Base-by-base conservation (phyloP, 2,888 invertebrate genomes). In the Synergus umbraculus region DNA sequence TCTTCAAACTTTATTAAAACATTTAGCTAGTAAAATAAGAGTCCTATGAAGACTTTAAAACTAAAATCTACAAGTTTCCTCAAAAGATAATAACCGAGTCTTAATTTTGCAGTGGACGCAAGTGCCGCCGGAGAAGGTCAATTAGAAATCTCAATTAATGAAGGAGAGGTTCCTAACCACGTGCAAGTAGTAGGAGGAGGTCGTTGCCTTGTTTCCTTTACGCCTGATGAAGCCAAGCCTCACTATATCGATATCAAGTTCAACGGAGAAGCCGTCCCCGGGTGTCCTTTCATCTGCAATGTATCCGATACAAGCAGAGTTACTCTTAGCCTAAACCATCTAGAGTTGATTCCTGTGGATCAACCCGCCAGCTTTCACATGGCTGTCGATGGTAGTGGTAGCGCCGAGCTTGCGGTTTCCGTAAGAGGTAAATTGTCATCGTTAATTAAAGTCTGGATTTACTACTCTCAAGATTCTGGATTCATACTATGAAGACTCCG, bases 121-220 rank as follows among this genome's bases (percentile, higher is more conserved):
- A 98, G 97, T 91, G 97, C 98, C 90, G 99, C 99, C 77, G 99
- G 99, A 63, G 99, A 99, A 94, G 99, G 99, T 76, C 99, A 99
- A 93, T 94, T 99, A 89, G 99, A 99, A 94, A 99, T 99, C 90
- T 98, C 98, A 88, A 98, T 99, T 91, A 99, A 99, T 92, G 98
- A 98, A 93, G 99, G 99, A 86, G 98, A 98, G 94, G 98, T 99
- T 83, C 99, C 99, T 73, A 99, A 99, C 94, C 98, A 98, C 92
- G 99, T 99, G 41, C 96, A 97, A 93, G 98, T 98, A 78, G 97
- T 99, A 18, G 98, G 98, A 46, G 98, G 98, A 73, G 99, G 98
- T 76, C 95, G 97, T 84, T 98, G 98, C 90, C 94, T 98, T 73
- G 98, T 98, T 49, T 97, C 97, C 83, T 98, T 98, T 93, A 97